Base-by-base conservation (phyloP, 2,797 vertebrate genomes). In the Macropus fuliginosus region DNA sequence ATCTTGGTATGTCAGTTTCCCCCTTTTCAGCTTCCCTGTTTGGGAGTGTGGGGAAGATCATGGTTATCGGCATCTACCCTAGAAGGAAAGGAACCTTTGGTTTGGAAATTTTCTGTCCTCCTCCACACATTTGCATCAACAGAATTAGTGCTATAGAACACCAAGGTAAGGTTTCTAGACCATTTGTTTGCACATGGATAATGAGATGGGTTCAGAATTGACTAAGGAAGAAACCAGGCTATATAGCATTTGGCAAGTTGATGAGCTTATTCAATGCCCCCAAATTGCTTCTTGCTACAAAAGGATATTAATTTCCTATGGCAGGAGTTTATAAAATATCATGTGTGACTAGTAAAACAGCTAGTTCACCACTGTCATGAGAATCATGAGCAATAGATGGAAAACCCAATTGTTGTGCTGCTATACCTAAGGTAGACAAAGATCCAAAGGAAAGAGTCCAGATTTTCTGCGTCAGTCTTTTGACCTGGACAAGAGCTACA, bases 101-200 rank as follows among this genome's bases (percentile, higher is more conserved):
- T 62, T 31, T 50, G 3, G 54, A 0, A 1, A 18, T 5, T 13
- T 66, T 4, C 2, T 91, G 5, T 24, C 55, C 11, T 91, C 24
- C 0, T 5, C 5, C 31, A 59, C 50, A 6, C 57, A 12, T 1
- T 5, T 55, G 10, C 12, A 50, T 50, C 0, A 31, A 24, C 1
- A 27, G 8, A 87, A 50, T 21, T 27, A 24, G 13, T 87, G 21
- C 40, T 87, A 11, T 81, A 81, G 18, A 81, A 46, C 2, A 27
- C 10, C 16, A 46, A 81, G 74, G 74, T 81, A 4, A 81, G 74
- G 40, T 46, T 81, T 81, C 4, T 46, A 46, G 74, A 46, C 0
- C 12, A 3, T 46, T 46, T 81, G 16, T 81, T 81, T 81, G 40
- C 3, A 10, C 46, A 81, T 81, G 74, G n/a, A 46, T 40, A 46